Base-by-base conservation (phyloP, 1,140 invertebrate genomes). In the Potamilus streckersoni region DNA sequence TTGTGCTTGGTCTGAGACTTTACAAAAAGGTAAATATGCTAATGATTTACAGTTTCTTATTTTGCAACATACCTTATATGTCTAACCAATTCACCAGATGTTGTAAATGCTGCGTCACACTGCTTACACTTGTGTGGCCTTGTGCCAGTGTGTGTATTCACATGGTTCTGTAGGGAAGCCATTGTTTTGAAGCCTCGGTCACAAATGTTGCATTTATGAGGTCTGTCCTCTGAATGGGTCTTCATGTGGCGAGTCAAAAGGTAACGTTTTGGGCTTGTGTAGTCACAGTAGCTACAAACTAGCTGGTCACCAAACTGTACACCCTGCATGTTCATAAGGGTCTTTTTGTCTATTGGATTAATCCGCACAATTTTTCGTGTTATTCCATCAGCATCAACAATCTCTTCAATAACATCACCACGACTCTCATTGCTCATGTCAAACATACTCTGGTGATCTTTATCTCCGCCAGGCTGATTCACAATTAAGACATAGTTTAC, bases 71-170 rank as follows among this genome's bases (percentile, higher is more conserved):
- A 77, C 75, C 96, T 92, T 11, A 98, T 95, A 87, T 99, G 97
- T 56, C 97, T 92, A 1, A 98, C 95, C 69, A 98, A 91, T 91
- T 98, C 97, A 78, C 97, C 96, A 70, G 96, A 98, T 4, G 97
- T 99, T 1, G 97, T 98, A 87, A 99, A 99, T 16, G 95, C 94
- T 79, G 95, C 94, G 15, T 96, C 95, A 90, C 97, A 99, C 95
- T 84, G 74, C 90, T 97, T 97, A 91, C 97, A 99, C 61, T 94
- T 93, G 90, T 98, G 96, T 0, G 97, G 97, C 85, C 98, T 96
- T 20, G 76, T 80, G 60, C 97, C 97, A 49, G 97, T 97, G 88
- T 99, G 97, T 74, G 96, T 98, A 88, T 98, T 98, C 2, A 97
- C 94, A 89, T 99, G 97, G 89, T 98, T 99, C 82, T 97, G 95